Base-by-base conservation (phyloP, 1,140 invertebrate genomes). In the Amphibalanus amphitrite region DNA sequence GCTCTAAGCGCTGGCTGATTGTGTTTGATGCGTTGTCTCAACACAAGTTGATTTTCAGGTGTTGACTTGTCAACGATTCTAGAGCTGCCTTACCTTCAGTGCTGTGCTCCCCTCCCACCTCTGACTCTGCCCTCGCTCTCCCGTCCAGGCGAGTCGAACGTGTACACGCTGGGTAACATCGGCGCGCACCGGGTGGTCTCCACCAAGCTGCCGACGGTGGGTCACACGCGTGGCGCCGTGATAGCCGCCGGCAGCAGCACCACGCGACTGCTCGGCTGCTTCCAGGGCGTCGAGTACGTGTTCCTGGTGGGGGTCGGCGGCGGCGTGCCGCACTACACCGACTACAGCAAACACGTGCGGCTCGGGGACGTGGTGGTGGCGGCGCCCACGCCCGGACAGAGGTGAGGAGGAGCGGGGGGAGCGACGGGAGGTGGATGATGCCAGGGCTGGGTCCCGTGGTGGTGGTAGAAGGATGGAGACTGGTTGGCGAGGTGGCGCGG, bases 111-210 rank as follows among this genome's bases (percentile, higher is more conserved):
- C 13, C 47, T 1, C 47, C 47, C 13, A 13, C 47, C 47, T 20
- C 47, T 59, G 47, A 59, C 47, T 23, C 47, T 1, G 10, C 47
- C 20, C 47, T n/a, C n/a, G n/a, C n/a, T n/a, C 1, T 13, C 47
- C 47, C 33, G 33, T 38, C 47, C 47, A 97, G 95, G 95, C 67
- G 97, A 99, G 84, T 97, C 95, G 25, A 98, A 98, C 80, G 93
- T 98, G 0, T 99, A 98, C 80, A 99, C 97, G 25, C 82, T 98
- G 78, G 96, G 96, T n/a, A 95, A 91, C 75, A 97, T 98, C 79
- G 96, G 95, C 30, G 84, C 88, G 29, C 95, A 98, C 81, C 86
- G 93, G 75, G 93, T 98, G 71, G 95, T 98, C 3, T 93, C 92
- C 76, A 98, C 96, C 0, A 99, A 99, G 83, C 82, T 99, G 59